These are phyloP conservation scores for Ryuthela nishihirai DNA, from an alignment of 2,888 invertebrate genomes.

Conservation along the genomic window DNA sequence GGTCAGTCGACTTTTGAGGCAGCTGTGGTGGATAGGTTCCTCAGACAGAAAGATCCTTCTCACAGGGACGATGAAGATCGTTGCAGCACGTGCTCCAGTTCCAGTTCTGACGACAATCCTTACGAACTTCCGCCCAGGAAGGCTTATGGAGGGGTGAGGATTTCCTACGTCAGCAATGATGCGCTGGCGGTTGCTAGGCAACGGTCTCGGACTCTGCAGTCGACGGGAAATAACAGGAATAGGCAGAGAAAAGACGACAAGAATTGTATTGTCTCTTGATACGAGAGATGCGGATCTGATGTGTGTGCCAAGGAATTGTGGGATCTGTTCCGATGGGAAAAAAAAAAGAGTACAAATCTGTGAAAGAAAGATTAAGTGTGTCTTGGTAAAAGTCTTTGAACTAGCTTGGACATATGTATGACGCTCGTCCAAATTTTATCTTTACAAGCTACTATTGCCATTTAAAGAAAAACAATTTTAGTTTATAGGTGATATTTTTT, in stretches of 20 bases:
- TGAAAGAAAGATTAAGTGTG: no score
- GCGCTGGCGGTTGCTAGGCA: constrained; percentile 61
- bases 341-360: no score
- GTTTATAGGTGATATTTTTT: no score
- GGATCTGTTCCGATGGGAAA: no score
- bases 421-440: no score
- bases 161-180: constrained; percentile 90
- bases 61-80: constrained; percentile 60
- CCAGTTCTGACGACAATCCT: constrained; percentile 72
- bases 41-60: constrained; percentile 21
- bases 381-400: no score
- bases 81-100: constrained; percentile 78
- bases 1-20: constrained; percentile 27
- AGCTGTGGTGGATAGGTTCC: constrained; percentile 39
- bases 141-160: constrained; percentile 75
- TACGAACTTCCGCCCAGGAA: constrained; percentile 72
- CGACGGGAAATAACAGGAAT: constrained; percentile 37
- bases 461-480: no score
- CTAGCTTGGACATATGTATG: no score
- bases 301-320: no score
- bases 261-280: constrained; percentile 84
- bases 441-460: no score
- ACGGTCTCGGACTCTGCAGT: constrained; percentile 40
- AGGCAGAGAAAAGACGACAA: constrained; percentile 59
- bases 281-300: no score